Conservation (phyloP, 37 sponge, comb jelly and placozoan genomes). For the Hexactinellida sp. region DNA sequence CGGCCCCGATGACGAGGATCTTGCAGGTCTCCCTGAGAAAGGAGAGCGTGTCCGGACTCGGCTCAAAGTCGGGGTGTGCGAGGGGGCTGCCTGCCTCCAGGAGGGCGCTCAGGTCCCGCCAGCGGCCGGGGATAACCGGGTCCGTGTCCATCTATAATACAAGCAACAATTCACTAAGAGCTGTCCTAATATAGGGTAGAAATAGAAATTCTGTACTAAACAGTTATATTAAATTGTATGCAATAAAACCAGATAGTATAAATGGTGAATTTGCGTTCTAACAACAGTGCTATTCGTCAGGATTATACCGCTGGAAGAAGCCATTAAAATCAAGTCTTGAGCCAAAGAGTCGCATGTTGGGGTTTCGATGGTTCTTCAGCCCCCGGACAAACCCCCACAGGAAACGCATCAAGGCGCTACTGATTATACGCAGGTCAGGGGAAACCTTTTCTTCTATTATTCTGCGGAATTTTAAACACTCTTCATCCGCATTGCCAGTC, state of each 20-base stretch:
- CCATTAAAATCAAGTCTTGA: not conserved
- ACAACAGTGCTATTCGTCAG: not conserved
- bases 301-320: not conserved
- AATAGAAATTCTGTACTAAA: too few species aligned
- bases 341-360: not conserved
- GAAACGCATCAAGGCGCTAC: not conserved
- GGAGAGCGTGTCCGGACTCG: slow-evolving; percentile 56
- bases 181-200: too few species aligned
- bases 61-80: slow-evolving; percentile 64
- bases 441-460: not conserved
- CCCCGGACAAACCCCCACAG: not conserved
- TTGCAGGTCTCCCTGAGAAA: slow-evolving; percentile 60
- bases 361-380: not conserved
- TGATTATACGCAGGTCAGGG: not conserved
- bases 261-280: not conserved
- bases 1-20: slow-evolving; percentile 91
- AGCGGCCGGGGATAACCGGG: slow-evolving; percentile 19
- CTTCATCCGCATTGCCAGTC: not conserved
- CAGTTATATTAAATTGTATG: too few species aligned
- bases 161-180: too few species aligned
- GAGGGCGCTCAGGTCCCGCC: slow-evolving; percentile 40
- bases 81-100: slow-evolving; percentile 51
- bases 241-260: not conserved
- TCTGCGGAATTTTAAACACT: not conserved
- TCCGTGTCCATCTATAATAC: not conserved